Conservation (phyloP, 2,797 vertebrate species). For the Pangasius macronema region DNA sequence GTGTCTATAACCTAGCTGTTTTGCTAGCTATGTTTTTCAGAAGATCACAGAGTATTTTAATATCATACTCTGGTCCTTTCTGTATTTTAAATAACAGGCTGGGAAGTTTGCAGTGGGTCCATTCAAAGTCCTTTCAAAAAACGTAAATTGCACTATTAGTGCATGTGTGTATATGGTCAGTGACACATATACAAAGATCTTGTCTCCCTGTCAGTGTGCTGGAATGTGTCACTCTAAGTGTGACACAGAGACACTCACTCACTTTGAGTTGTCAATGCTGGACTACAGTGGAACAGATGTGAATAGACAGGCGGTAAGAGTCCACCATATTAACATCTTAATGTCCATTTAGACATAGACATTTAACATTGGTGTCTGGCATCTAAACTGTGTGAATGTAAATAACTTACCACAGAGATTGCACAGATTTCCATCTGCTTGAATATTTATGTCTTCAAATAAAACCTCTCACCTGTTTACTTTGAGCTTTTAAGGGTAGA, state of each 20-base stretch:
- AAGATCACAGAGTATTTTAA: slow-evolving; percentile 11
- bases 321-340: slow-evolving; percentile 3
- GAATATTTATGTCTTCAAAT: background rate
- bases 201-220: background rate
- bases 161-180: background rate
- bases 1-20: background rate
- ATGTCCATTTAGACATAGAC: background rate
- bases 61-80: background rate
- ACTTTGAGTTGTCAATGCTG: background rate
- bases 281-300: background rate
- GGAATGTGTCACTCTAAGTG: background rate
- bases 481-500: background rate
- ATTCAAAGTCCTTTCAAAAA: background rate
- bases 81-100: slow-evolving; percentile 14
- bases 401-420: background rate
- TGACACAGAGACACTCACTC: background rate
- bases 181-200: background rate
- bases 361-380: slow-evolving; percentile 4
- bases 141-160: background rate
- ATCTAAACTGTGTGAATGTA: background rate
- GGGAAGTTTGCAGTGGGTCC: background rate
- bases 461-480: background rate
- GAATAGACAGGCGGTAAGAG: background rate
- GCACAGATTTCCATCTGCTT: background rate
- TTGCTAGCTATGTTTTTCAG: background rate